A percentile compares a stretch with the other conserved stretches of the same genome.
Evolutionary conservation across 2,113 vertebrate genomes (phyloP).

Genomic region (Glaucidium brasilianum): DNA sequence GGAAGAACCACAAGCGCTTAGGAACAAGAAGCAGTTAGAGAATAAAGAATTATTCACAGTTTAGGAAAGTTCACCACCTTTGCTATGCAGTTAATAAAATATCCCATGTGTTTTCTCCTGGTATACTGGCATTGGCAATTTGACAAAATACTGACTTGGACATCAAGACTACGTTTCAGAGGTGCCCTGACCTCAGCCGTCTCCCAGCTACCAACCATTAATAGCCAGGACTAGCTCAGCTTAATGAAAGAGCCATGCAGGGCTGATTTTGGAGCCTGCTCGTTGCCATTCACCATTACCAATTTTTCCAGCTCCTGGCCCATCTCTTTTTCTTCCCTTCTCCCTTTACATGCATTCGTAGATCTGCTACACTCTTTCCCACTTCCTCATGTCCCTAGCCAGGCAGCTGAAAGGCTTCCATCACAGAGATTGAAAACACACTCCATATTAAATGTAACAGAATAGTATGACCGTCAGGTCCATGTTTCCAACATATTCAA

Average conservation of each 20-base stretch:
- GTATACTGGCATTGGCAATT: not conserved
- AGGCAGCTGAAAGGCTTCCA: slow-evolving; percentile 15
- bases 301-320: not conserved
- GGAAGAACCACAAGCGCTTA: not conserved
- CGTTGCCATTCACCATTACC: not conserved
- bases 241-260: not conserved
- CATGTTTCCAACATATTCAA: slow-evolving; percentile 12
- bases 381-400: not conserved
- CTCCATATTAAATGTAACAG: slow-evolving; percentile 21
- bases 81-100: not conserved
- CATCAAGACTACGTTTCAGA: not conserved
- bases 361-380: not conserved
- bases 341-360: not conserved
- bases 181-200: not conserved
- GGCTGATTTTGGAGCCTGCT: not conserved
- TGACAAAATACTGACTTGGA: not conserved
- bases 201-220: not conserved
- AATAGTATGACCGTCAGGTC: not conserved
- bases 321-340: not conserved
- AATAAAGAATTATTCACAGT: not conserved
- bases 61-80: not conserved
- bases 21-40: not conserved
- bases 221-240: not conserved
- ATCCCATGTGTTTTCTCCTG: not conserved
- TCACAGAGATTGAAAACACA: slow-evolving; percentile 24